These are phyloP conservation scores for Anableps anableps DNA, from an alignment of 2,797 vertebrate genomes.

Conservation along the genomic window DNA sequence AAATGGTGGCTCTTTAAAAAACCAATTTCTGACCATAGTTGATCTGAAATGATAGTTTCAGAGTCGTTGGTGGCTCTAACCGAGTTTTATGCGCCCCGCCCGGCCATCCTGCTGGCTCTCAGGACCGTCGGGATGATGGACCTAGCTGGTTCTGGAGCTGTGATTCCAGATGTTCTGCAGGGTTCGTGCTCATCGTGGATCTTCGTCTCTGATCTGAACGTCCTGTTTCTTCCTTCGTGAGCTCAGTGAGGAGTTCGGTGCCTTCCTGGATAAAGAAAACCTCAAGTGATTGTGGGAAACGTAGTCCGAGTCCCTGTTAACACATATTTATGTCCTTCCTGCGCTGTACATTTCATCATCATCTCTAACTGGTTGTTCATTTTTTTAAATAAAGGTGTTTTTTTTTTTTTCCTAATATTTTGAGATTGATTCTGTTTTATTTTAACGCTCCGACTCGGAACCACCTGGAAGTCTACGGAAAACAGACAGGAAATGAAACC, in stretches of 20 bases:
- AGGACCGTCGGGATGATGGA: no score
- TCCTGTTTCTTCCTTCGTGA: not conserved
- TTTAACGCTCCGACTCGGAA: not conserved
- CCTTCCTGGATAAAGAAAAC: not conserved
- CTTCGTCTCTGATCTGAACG: not conserved
- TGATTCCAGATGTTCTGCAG: no score
- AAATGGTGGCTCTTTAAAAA: no score
- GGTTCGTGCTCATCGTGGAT: no score
- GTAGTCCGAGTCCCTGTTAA: slow-evolving; percentile 35
- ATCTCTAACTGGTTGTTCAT: not conserved
- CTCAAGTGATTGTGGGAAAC: slow-evolving; percentile 46
- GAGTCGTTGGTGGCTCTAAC: no score
- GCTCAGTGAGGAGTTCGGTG: not conserved
- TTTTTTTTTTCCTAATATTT: not conserved
- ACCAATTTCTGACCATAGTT: no score
- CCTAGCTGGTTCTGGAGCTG: no score
- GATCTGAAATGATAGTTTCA: no score
- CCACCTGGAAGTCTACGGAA: not conserved
- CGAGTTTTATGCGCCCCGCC: no score
- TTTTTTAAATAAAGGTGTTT: slow-evolving; percentile 4
- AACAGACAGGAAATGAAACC: slow-evolving; percentile 2
- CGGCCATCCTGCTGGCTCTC: no score
- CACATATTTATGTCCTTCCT: not conserved
- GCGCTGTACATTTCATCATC: slow-evolving; percentile 2
- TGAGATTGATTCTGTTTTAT: no score